A percentile compares a stretch with the other conserved stretches of the same genome.
phyloP scores from a whole-genome alignment of 2,888 invertebrate genomes.

The Escarpia spicata region DNA sequence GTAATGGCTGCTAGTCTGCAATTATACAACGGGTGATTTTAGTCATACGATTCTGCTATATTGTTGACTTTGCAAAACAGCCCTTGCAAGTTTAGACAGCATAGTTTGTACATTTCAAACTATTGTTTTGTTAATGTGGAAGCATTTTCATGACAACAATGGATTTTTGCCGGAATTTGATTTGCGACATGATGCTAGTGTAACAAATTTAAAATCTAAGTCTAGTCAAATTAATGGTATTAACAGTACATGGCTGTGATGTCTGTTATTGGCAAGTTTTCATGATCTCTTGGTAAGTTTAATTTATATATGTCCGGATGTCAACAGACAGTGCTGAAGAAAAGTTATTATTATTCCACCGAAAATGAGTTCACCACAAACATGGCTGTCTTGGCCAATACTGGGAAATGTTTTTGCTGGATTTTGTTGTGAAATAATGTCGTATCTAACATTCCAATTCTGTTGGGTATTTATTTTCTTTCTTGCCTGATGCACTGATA shows the following conservation, averaged over 20 bases:
- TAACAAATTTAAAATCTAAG: neutral
- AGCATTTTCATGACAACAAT: neutral
- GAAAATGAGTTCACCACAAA: neutral
- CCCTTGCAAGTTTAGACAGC: neutral
- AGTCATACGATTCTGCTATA: neutral
- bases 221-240: neutral
- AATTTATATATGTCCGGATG: too few species aligned
- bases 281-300: too few species aligned
- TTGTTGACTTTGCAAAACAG: neutral
- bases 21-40: neutral
- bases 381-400: neutral
- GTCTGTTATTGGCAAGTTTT: too few species aligned
- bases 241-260: too few species aligned
- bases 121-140: neutral
- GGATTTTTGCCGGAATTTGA: neutral
- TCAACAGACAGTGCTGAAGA: too few species aligned
- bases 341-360: neutral
- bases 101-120: neutral
- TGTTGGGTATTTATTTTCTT: neutral
- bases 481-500: neutral
- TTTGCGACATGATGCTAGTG: neutral
- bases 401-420: neutral
- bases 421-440: neutral
- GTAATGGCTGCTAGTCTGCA: neutral
- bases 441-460: neutral